Conservation (phyloP, 2,888 invertebrate genomes). For the Dolichomitus sp. region DNA sequence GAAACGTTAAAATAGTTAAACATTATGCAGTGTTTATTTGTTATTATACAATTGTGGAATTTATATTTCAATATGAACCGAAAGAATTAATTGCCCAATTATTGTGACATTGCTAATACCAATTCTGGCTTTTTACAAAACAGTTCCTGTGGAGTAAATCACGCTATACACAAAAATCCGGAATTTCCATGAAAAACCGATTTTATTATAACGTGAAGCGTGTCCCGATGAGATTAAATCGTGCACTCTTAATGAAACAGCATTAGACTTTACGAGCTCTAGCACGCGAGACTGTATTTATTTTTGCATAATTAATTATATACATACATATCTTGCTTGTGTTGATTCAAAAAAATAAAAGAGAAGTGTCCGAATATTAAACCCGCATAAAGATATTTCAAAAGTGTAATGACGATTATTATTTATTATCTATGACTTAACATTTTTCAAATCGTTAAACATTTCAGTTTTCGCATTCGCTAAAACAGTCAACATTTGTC, state of each 20-base stretch:
- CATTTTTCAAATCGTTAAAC: not conserved
- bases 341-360: not conserved
- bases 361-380: not conserved
- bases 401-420: not conserved
- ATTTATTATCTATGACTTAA: not conserved
- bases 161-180: conserved; percentile 7
- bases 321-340: not conserved
- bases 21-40: not conserved
- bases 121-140: not conserved
- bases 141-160: not conserved
- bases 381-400: not conserved
- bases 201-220: conserved; percentile 27
- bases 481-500: too few relatives aligned
- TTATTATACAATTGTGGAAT: not conserved
- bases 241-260: conserved; percentile 37
- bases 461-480: not conserved
- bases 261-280: conserved; percentile 36
- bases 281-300: conserved; percentile 36
- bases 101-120: not conserved
- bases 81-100: not conserved
- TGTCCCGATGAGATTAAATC: conserved; percentile 39
- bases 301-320: conserved; percentile 31
- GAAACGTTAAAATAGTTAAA: not conserved
- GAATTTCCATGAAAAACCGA: conserved; percentile 44
- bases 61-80: not conserved